These are phyloP conservation scores for Sitta carolinensis DNA, from an alignment of 2,797 vertebrate genomes.

Conservation along the genomic window DNA sequence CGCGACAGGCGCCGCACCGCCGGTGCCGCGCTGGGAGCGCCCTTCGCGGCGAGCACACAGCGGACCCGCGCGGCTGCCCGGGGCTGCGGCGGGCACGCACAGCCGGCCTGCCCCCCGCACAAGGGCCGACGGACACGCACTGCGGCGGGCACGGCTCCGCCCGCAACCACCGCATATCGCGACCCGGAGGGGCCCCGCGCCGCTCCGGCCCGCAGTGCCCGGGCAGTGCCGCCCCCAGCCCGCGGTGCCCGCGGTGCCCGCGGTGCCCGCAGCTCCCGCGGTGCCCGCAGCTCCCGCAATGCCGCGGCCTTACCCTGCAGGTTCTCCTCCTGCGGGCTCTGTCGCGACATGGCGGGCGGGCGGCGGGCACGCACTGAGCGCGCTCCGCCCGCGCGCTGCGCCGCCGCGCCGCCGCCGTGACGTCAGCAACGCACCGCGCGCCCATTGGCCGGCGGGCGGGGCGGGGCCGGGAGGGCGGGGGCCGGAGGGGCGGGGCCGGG, in stretches of 20 bases:
- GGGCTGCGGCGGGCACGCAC: too few relatives aligned
- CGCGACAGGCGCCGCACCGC: too few relatives aligned
- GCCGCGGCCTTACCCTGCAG: conserved; percentile 65
- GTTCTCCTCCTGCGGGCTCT: conserved; percentile 54
- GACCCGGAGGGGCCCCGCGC: too few relatives aligned
- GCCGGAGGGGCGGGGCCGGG: too few relatives aligned
- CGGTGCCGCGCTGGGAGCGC: too few relatives aligned
- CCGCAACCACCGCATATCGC: too few relatives aligned
- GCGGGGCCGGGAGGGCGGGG: too few relatives aligned
- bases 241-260: too few relatives aligned
- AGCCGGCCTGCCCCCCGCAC: fast-evolving
- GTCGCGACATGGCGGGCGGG: conserved; percentile 12
- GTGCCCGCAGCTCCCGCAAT: too few relatives aligned
- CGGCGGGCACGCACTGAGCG: neutral
- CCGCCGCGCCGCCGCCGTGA: neutral
- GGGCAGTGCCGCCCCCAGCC: neutral
- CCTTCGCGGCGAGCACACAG: too few relatives aligned
- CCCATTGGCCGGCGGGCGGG: neutral
- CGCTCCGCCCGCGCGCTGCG: neutral
- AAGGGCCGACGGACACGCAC: fast-evolving
- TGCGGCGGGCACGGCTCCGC: fast-evolving
- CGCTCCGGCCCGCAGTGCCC: neutral
- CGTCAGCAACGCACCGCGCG: neutral
- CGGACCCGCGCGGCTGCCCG: too few relatives aligned
- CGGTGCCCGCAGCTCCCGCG: neutral